phyloP scores from a whole-genome alignment of 2,113 vertebrate species.

The Galeopterus variegatus region DNA sequence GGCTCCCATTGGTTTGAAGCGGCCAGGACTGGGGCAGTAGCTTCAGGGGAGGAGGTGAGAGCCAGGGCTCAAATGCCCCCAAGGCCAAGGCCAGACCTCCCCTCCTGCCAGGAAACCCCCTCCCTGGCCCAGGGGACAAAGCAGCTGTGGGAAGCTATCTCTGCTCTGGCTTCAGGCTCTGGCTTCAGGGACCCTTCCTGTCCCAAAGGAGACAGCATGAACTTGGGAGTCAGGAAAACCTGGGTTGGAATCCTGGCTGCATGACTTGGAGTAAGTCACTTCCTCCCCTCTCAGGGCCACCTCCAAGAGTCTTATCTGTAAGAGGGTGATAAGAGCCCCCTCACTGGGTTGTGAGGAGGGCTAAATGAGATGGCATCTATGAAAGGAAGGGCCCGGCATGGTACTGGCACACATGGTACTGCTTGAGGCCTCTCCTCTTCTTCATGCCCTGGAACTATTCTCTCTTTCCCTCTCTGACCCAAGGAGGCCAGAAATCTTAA shows the following conservation, averaged over 20 bases:
- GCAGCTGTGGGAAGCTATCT: not conserved
- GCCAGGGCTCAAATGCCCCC: not conserved
- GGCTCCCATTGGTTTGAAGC: not conserved
- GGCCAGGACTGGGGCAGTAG: not conserved
- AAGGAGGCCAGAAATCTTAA: not conserved
- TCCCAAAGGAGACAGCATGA: not conserved
- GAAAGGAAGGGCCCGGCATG: not conserved
- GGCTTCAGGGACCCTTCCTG: not conserved
- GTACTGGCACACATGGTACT: no score
- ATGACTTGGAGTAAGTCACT: no score
- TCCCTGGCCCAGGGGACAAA: not conserved
- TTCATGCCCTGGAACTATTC: accelerated
- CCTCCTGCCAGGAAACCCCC: not conserved
- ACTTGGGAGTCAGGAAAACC: not conserved
- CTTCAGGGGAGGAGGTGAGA: not conserved
- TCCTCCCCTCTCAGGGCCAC: not conserved
- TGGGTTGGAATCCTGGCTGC: not conserved
- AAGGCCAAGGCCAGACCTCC: not conserved
- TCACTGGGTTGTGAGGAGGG: not conserved
- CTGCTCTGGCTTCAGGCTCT: not conserved
- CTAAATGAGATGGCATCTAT: not conserved
- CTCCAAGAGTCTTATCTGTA: not conserved
- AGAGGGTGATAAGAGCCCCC: not conserved
- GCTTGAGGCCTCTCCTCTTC: not conserved
- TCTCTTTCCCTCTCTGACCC: not conserved